Conservation (phyloP, 2,113 vertebrate genomes). For the Lamprotornis superbus region DNA sequence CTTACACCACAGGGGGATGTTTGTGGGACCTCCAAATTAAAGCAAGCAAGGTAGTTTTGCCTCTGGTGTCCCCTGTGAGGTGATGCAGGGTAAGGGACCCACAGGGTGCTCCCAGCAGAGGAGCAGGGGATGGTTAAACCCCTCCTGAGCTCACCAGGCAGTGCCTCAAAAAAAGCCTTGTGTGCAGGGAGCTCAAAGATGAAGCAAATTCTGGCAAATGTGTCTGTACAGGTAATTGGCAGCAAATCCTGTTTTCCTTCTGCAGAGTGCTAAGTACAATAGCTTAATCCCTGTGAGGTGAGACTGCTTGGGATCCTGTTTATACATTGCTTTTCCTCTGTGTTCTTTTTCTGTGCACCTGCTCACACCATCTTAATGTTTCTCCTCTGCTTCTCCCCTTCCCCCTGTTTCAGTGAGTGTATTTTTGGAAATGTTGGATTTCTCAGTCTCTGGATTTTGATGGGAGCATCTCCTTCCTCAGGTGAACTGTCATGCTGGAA, state of each 20-base stretch:
- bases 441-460: not conserved
- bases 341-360: not conserved
- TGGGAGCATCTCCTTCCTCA: not conserved
- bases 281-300: not conserved
- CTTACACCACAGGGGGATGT: accelerated
- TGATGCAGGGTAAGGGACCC: not conserved
- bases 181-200: not conserved
- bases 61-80: not conserved
- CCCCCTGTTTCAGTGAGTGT: not conserved
- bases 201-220: not conserved
- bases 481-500: not conserved
- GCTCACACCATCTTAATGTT: not conserved
- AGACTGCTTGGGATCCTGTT: not conserved
- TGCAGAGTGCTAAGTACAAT: not conserved
- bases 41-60: not conserved
- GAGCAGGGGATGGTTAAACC: not conserved
- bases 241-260: not conserved
- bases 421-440: not conserved
- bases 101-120: not conserved
- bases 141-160: not conserved
- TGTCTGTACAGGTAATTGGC: not conserved
- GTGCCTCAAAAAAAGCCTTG: not conserved
- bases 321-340: not conserved
- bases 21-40: not conserved
- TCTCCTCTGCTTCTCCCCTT: not conserved